Base-by-base conservation (phyloP, 2,888 invertebrate species). In the Octonoba sinensis region DNA sequence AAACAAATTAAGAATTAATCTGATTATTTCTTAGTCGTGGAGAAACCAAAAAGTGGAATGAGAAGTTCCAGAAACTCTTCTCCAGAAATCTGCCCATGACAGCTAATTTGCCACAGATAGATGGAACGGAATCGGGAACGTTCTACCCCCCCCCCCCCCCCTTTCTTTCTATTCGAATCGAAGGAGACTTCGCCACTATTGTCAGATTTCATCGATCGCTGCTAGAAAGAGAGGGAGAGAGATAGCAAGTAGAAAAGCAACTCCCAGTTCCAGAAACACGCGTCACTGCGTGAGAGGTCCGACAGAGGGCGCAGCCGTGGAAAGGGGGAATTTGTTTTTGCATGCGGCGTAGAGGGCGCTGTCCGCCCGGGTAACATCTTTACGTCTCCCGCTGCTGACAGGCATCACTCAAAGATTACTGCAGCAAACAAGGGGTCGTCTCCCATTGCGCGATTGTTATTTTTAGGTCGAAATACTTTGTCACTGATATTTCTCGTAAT, bases 371-470 rank as follows among this genome's bases (percentile, higher is more conserved):
- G 78, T 60, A 81, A 81, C 79, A 81, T 81, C 79, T 81, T 81
- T 81, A 81, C 79, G 79, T 81, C 79, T 72, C 69, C 62, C 79
- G 79, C 73, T 81, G 79, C 79, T 81, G 79, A 81, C 79, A 81
- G 79, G 69, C 79, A 81, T 81, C 79, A 81, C 79, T 81, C 79
- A 81, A 81, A 81, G 79, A 81, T 81, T 81, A 81, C 79, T 81
- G 79, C 79, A 56, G 79, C 73, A 81, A 73, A 81, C 79, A 81
- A 46, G 73, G 79, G 79, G 64, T 54, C 36, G 56, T 73, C 20
- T 36, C 27, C 57, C 27, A 67, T 1, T 64, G 22, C 16, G 18
- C 11, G 3, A 16, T 0, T 15, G 15, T 22, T 44, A 62, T n/a
- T 62, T 62, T 16, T 16, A 62, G 62, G 46, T 44, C 60, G 3